A percentile compares a stretch with the other conserved stretches of the same genome.
phyloP scores from a whole-genome alignment of 2,888 invertebrate genomes.

The Tortrix viridana region DNA sequence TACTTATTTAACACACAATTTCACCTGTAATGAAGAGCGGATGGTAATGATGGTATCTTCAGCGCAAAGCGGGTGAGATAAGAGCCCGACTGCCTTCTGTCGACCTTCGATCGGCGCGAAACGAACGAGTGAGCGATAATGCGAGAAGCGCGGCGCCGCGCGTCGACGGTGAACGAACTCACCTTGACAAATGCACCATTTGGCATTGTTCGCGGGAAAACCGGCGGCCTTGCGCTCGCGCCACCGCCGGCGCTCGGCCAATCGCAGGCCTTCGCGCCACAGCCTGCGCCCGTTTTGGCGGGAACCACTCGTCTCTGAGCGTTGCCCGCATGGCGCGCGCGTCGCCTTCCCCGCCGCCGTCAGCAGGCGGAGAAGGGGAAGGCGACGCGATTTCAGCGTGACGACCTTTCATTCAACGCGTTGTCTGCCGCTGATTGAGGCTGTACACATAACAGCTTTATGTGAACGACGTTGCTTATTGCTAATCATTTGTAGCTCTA shows the following conservation, averaged over 20 bases:
- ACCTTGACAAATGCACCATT: slow-evolving; percentile 85
- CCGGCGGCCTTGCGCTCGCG: slow-evolving; percentile 82
- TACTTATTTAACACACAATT: slow-evolving; percentile 51
- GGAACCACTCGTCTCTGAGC: slow-evolving; percentile 59
- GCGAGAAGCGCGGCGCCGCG: slow-evolving; percentile 53
- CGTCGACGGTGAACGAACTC: slow-evolving; percentile 84
- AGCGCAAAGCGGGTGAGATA: slow-evolving; percentile 56
- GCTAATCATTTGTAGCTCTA: background rate
- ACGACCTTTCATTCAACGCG: slow-evolving; percentile 47
- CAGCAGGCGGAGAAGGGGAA: too few relatives aligned
- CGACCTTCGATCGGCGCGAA: slow-evolving; percentile 76
- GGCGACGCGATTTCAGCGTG: slow-evolving; percentile 50
- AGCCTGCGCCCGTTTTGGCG: slow-evolving; percentile 81
- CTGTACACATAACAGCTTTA: slow-evolving; percentile 8
- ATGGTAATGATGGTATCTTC: slow-evolving; percentile 72
- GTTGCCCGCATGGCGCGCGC: slow-evolving; percentile 57
- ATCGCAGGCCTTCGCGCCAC: slow-evolving; percentile 80
- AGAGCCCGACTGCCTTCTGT: slow-evolving; percentile 69
- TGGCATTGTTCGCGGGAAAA: slow-evolving; percentile 85
- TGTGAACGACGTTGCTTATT: background rate
- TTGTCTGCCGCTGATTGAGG: slow-evolving; percentile 29
- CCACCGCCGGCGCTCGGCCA: slow-evolving; percentile 67
- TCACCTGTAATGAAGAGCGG: slow-evolving; percentile 73
- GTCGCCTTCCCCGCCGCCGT: slow-evolving; percentile 45
- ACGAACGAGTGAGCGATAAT: slow-evolving; percentile 69